phyloP scores from a whole-genome alignment of 2,113 vertebrate species.

The human region GRCh38 chr7:22673501-22674000 shows the following conservation, averaged over 20 bases:
- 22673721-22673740: background rate
- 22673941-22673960: background rate
- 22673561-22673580: constrained; percentile 32
- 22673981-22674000: background rate
- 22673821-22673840: constrained; percentile 2
- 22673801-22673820: background rate
- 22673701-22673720: background rate
- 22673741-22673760: background rate
- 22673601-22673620: background rate
- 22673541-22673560: constrained; percentile 25
- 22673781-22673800: background rate
- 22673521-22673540: background rate
- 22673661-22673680: background rate
- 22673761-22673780: background rate
- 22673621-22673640: background rate
- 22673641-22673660: background rate
- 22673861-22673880: constrained; percentile 25
- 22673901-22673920: constrained; percentile 38
- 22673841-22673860: constrained; percentile 18
- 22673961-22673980: background rate
- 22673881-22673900: constrained; percentile 28
- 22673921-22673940: background rate
- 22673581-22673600: background rate
- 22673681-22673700: constrained; percentile 18
- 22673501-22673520: background rate